Conservation (phyloP, 2,113 vertebrate species). For the Eclectus roratus region DNA sequence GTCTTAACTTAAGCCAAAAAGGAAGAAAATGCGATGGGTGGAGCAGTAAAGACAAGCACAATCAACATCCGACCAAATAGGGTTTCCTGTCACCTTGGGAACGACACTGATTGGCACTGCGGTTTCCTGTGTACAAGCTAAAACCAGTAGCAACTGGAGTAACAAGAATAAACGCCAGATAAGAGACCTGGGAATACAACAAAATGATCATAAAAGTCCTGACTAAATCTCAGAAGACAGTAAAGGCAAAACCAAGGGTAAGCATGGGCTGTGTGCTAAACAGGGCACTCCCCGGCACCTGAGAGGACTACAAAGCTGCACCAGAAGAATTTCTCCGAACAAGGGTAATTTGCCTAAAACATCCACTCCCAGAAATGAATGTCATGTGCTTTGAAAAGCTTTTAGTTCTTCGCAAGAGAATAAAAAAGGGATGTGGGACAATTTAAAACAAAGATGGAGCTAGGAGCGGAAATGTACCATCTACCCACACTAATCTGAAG, state of each 20-base stretch:
- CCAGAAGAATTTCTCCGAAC: not conserved
- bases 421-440: not conserved
- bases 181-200: constrained; percentile 68
- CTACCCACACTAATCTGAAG: not conserved
- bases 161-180: constrained; percentile 78
- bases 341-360: not conserved
- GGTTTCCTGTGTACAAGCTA: constrained; percentile 81
- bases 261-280: not conserved
- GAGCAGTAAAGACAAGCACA: constrained; percentile 73
- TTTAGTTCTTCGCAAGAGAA: not conserved
- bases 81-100: constrained; percentile 87
- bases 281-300: accelerated
- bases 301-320: not conserved
- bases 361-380: not conserved
- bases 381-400: not conserved
- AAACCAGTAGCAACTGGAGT: constrained; percentile 77
- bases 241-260: not conserved
- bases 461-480: accelerated
- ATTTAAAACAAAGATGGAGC: not conserved
- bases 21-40: constrained; percentile 80
- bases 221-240: not conserved
- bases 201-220: constrained; percentile 30
- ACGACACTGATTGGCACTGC: constrained; percentile 77
- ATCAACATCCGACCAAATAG: constrained; percentile 79
- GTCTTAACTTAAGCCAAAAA: constrained; percentile 83